Conservation (phyloP, 1,140 invertebrate species). For the Platorchestia sp. region DNA sequence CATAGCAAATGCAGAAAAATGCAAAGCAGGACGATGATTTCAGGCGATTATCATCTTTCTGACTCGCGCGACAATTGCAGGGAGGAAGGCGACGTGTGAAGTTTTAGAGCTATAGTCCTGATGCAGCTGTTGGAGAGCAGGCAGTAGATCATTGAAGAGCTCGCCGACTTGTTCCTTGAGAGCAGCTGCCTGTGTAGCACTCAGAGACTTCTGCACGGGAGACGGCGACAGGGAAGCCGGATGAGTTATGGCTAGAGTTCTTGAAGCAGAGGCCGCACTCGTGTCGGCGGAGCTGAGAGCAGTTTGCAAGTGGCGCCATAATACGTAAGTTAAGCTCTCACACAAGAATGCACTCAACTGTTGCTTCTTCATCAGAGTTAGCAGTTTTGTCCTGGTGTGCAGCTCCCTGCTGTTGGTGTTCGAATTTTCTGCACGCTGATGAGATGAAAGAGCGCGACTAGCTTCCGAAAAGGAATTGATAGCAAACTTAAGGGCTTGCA, state of each 20-base stretch:
- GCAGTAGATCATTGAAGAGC: not conserved
- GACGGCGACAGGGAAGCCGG: not conserved
- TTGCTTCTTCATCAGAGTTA: conserved; percentile 27
- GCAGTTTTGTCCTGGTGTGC: not conserved
- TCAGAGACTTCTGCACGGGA: conserved; percentile 10
- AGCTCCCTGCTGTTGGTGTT: not conserved
- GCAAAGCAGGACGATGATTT: not conserved
- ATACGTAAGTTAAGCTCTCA: conserved; percentile 4
- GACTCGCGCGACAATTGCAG: conserved; percentile 9
- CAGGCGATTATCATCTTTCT: not conserved
- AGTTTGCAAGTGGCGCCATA: conserved; percentile 23
- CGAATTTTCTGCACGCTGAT: not conserved
- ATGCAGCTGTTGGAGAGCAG: conserved; percentile 16
- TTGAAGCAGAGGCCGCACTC: not conserved
- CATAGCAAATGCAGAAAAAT: not conserved
- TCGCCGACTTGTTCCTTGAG: conserved; percentile 27
- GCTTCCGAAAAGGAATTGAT: not conserved
- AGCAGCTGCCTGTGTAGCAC: not conserved
- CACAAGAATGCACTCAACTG: conserved; percentile 21
- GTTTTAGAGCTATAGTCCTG: conserved; percentile 18
- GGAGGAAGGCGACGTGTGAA: conserved; percentile 18
- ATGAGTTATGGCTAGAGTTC: not conserved
- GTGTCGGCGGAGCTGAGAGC: not conserved
- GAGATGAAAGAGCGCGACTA: not conserved
- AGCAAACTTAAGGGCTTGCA: conserved; percentile 23